Evolutionary conservation across 2,888 invertebrate genomes (phyloP).

Genomic region (Xanthia togata): DNA sequence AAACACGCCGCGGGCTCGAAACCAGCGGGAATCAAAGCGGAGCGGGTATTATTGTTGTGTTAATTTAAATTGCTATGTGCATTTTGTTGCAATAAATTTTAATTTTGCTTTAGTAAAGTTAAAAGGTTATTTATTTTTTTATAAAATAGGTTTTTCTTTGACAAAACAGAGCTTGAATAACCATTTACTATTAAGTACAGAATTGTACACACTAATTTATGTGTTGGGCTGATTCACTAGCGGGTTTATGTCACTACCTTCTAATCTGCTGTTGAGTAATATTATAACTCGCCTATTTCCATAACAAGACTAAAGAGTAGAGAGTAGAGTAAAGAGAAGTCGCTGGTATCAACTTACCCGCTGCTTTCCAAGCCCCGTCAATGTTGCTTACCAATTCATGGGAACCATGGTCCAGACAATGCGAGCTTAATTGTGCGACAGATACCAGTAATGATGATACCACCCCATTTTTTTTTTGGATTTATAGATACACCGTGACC

Average conservation of each 20-base stretch:
- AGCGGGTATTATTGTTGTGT: background rate
- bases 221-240: background rate
- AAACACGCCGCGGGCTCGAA: slow-evolving; percentile 60
- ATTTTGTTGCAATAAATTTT: background rate
- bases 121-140: background rate
- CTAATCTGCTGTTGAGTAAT: background rate
- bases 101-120: background rate
- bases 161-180: background rate
- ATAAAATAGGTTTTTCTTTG: background rate
- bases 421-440: slow-evolving; percentile 88
- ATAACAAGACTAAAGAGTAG: too few species aligned
- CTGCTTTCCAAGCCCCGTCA: slow-evolving; percentile 52
- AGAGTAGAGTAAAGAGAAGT: background rate
- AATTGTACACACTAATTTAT: background rate
- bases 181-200: background rate
- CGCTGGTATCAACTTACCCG: background rate
- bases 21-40: slow-evolving; percentile 36
- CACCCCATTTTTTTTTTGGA: slow-evolving; percentile 75
- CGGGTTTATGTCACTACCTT: background rate
- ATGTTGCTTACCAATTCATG: slow-evolving; percentile 82
- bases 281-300: background rate
- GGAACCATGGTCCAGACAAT: slow-evolving; percentile 87
- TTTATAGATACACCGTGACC: slow-evolving; percentile 85
- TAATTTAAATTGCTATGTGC: background rate
- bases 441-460: slow-evolving; percentile 85